phyloP scores from a whole-genome alignment of 2,888 invertebrate genomes.

The Cheilosia soror region DNA sequence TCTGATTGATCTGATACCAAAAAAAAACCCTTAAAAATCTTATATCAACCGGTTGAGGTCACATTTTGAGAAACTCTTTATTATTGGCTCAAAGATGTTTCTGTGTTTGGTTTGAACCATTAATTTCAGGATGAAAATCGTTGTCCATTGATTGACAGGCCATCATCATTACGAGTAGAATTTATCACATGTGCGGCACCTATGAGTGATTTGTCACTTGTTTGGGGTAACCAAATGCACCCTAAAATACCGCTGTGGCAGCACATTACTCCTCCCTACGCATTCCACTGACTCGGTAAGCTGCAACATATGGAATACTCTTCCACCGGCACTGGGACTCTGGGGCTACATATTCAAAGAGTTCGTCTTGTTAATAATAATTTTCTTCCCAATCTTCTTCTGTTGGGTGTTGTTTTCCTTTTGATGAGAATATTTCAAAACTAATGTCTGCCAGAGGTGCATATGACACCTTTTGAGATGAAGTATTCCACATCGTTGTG shows the following conservation, averaged over 20 bases:
- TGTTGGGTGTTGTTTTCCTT: background rate
- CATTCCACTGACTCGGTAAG: slow-evolving; percentile 15
- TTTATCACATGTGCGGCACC: slow-evolving; percentile 42
- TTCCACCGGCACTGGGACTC: background rate
- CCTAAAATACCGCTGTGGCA: slow-evolving; percentile 39
- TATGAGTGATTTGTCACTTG: slow-evolving; percentile 59
- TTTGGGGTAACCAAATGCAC: slow-evolving; percentile 28
- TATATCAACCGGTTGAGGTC: too few relatives aligned
- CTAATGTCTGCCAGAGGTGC: slow-evolving; percentile 56
- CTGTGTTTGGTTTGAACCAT: too few relatives aligned
- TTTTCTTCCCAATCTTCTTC: slow-evolving; percentile 30
- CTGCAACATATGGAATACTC: slow-evolving; percentile 7
- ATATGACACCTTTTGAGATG: slow-evolving; percentile 60
- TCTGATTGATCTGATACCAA: too few relatives aligned
- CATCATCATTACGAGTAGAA: slow-evolving; percentile 48
- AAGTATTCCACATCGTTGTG: slow-evolving; percentile 32
- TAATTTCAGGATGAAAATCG: slow-evolving; percentile 6
- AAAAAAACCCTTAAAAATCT: too few relatives aligned
- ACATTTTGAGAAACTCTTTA: too few relatives aligned
- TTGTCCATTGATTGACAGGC: slow-evolving; percentile 48
- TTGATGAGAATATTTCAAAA: slow-evolving; percentile 58
- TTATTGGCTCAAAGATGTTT: too few relatives aligned
- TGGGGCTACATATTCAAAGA: slow-evolving; percentile 46
- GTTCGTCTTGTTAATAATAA: slow-evolving; percentile 55
- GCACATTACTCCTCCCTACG: slow-evolving; percentile 32